Conservation (phyloP, 2,797 vertebrate genomes). For the Cetoscarus ocellatus region DNA sequence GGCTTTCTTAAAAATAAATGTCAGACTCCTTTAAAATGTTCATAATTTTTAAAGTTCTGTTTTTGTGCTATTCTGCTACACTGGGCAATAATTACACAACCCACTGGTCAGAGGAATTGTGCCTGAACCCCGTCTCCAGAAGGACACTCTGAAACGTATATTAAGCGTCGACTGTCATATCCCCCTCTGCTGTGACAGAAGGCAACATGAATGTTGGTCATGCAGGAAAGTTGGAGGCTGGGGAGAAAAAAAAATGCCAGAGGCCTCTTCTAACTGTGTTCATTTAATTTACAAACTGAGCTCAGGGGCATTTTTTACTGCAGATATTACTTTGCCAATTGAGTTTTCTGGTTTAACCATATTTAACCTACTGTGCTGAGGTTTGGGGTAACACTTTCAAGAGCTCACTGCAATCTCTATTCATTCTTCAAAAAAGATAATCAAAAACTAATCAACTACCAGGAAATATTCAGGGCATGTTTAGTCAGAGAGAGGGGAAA, state of each 20-base stretch:
- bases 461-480: too few relatives aligned
- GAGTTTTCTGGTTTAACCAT: too few relatives aligned
- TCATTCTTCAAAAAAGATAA: too few relatives aligned
- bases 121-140: slow-evolving; percentile 31
- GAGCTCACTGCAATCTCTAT: too few relatives aligned
- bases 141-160: slow-evolving; percentile 43
- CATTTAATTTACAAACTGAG: slow-evolving; percentile 24
- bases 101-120: slow-evolving; percentile 14
- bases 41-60: background rate
- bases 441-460: too few relatives aligned
- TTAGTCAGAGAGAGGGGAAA: too few relatives aligned
- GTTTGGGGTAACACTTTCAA: too few relatives aligned
- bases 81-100: background rate
- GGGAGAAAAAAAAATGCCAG: slow-evolving; percentile 38
- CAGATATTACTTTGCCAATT: too few relatives aligned
- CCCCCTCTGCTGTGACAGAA: slow-evolving; percentile 70
- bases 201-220: slow-evolving; percentile 63
- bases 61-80: slow-evolving; percentile 3
- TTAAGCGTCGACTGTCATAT: slow-evolving; percentile 48
- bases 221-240: slow-evolving; percentile 48
- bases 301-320: background rate
- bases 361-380: too few relatives aligned
- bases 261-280: slow-evolving; percentile 43
- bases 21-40: background rate
- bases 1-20: background rate